Base-by-base conservation (phyloP, 2,888 invertebrate species). In the Heterodera filipjevi region DNA sequence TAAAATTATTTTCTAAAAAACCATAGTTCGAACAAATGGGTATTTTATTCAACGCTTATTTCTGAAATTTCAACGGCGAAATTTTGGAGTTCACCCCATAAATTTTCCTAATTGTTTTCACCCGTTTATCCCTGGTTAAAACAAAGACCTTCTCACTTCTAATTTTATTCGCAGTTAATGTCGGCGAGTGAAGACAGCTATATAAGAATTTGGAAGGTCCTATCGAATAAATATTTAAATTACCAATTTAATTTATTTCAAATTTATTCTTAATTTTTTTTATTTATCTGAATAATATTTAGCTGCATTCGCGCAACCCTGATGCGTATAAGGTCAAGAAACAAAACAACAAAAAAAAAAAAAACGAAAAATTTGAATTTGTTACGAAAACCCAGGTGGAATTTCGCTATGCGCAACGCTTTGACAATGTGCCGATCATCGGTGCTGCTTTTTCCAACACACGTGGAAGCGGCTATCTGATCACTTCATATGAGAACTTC, bases 361-460 rank as follows among this genome's bases (percentile, higher is more conserved):
- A n/a, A n/a, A n/a, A n/a, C n/a, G n/a, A n/a, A 71, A 32, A 35
- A 12, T 19, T 80, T 33, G 2, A 59, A 35, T n/a, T 16, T 64
- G 32, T 35, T 6, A 66, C 16, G 19, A 3, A 64, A 33, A 6
- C 83, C 71, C 59, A 87, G 85, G 84, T 88, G 12, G 88, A 89
- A 76, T 86, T 81, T 77, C 88, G 87, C 19, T 86, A 80, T 74
- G 81, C 82, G 0, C 82, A 85, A 22, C 64, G 75, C 19, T 76
- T 85, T 3, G 78, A 81, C 3, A 78, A 85, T 49, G 77, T 72
- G 66, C 72, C 80, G 39, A 81, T 88, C 46, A 80, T 84, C 49
- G 89, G 89, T 0, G 87, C 85, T 2, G 84, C 83, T 64, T 89
- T 89, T 80, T 82, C 84, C 10, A 87, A 86, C 71, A 85, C 85